Evolutionary conservation across 1,140 invertebrate genomes (phyloP).

Genomic region (Drosophila sp.): DNA sequence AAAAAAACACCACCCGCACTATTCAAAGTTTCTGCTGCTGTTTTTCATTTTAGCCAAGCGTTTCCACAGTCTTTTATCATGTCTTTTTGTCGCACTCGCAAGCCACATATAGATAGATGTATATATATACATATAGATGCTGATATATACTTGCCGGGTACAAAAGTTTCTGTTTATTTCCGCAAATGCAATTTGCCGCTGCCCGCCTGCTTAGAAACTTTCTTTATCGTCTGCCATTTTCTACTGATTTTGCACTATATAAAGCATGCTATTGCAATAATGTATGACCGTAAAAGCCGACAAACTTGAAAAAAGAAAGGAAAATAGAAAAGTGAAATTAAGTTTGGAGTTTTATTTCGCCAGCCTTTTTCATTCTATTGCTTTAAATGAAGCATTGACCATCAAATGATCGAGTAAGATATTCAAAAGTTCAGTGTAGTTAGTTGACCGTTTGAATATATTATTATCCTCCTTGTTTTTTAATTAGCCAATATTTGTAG

Average conservation of each 20-base stretch:
- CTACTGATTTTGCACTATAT: slow-evolving; percentile 82
- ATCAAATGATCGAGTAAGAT: slow-evolving; percentile 18
- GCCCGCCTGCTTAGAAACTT: slow-evolving; percentile 52
- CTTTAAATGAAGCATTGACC: slow-evolving; percentile 17
- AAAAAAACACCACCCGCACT: slow-evolving; percentile 56
- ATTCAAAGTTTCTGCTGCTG: slow-evolving; percentile 69
- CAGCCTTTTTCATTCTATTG: slow-evolving; percentile 5
- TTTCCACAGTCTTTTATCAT: slow-evolving; percentile 65
- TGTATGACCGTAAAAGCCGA: slow-evolving; percentile 56
- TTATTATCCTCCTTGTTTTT: too few relatives aligned
- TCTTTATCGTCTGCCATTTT: slow-evolving; percentile 81
- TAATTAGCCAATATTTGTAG: too few relatives aligned
- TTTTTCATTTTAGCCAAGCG: slow-evolving; percentile 70
- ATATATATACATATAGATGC: slow-evolving; percentile 29
- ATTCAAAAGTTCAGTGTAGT: not conserved
- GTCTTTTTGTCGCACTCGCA: slow-evolving; percentile 48
- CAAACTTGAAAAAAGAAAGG: slow-evolving; percentile 45
- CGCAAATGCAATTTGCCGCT: slow-evolving; percentile 80
- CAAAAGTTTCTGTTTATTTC: slow-evolving; percentile 83
- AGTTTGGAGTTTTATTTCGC: slow-evolving; percentile 73
- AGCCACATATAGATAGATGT: slow-evolving; percentile 13
- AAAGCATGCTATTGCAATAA: slow-evolving; percentile 79
- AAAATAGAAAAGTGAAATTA: slow-evolving; percentile 73
- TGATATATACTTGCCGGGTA: slow-evolving; percentile 48
- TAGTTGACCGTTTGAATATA: too few relatives aligned